A percentile compares a stretch with the other conserved stretches of the same genome.
These are phyloP conservation scores for Rhea americana DNA, from an alignment of 2,113 vertebrate genomes.

Conservation along the genomic window DNA sequence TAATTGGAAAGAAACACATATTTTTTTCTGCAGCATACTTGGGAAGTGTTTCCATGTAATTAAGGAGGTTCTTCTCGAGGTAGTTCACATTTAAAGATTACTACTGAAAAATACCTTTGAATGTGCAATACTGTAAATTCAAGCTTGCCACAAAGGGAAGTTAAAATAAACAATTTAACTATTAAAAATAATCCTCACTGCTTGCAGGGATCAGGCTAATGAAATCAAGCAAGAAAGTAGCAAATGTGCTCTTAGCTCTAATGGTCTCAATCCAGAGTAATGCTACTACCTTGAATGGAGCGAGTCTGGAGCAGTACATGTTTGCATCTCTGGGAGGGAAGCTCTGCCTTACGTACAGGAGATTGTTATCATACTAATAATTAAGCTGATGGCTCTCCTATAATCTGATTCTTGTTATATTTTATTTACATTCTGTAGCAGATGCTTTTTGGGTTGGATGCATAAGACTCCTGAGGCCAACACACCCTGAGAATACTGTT, in stretches of 20 bases:
- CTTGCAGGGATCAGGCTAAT: neutral
- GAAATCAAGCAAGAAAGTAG: neutral
- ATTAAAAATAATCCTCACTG: neutral
- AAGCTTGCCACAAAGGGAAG: neutral
- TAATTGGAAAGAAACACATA: neutral
- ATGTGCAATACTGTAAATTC: neutral
- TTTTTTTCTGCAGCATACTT: neutral
- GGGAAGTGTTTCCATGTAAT: neutral
- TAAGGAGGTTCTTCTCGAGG: neutral
- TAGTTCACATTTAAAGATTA: neutral
- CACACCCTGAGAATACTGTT: rapidly evolving
- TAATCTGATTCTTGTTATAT: neutral
- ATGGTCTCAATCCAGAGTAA: neutral
- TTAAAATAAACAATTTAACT: neutral
- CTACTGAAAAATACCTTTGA: neutral
- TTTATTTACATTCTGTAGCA: neutral
- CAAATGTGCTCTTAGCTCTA: neutral
- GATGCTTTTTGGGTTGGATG: neutral
- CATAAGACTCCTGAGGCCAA: neutral
- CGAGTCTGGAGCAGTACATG: neutral
- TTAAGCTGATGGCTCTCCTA: neutral
- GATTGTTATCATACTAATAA: neutral
- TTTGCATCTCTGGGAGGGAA: neutral
- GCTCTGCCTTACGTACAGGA: neutral
- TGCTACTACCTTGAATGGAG: too few species aligned